Base-by-base conservation (phyloP, 2,797 vertebrate genomes). In the Argyrosomus regius region DNA sequence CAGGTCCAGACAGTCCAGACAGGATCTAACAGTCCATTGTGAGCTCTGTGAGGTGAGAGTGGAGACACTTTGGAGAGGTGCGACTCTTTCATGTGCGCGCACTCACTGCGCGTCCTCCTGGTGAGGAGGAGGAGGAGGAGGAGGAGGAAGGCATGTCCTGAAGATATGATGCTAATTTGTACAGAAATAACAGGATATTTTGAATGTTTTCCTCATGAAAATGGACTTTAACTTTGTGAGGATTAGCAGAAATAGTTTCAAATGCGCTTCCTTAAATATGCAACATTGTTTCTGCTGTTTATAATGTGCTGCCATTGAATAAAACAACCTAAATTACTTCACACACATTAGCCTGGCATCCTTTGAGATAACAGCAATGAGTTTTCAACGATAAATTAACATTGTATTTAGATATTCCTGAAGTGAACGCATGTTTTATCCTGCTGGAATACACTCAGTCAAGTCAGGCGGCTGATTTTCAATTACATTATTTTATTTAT, bases 11-110 rank as follows among this genome's bases (percentile, higher is more conserved):
- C 61, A 45, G 66, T 67, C 45, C 84, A 75, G 87, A 76, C 81
- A 88, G 87, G 94, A 95, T 93, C 45, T 94, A 75, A 84, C 92
- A 87, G 58, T 18, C 77, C 54, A 3, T 43, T 88, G 89, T 84
- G 69, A 91, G 48, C 28, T 76, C 63, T 69, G 26, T 41, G 85
- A 87, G 84, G 94, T 84, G 94, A 92, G 84, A 92, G 78, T 24
- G 57, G 39, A 85, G 80, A 82, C 92, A 90, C 93, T 72, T 39
- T 64, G 28, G 4, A 0, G 83, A 89, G 89, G 91, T 93, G 94
- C 31, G 87, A 87, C 28, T 71, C 74, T 89, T 88, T 91, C 79
- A 86, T 85, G 75, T 76, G 66, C 39, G 22, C 65, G 18, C 53
- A 26, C 43, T 16, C 48, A 31, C 13, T 2, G 63, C 48, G 46